A percentile compares a stretch with the other conserved stretches of the same genome.
Evolutionary conservation across 2,888 invertebrate genomes (phyloP).

Genomic region (Drosophila atripex): DNA sequence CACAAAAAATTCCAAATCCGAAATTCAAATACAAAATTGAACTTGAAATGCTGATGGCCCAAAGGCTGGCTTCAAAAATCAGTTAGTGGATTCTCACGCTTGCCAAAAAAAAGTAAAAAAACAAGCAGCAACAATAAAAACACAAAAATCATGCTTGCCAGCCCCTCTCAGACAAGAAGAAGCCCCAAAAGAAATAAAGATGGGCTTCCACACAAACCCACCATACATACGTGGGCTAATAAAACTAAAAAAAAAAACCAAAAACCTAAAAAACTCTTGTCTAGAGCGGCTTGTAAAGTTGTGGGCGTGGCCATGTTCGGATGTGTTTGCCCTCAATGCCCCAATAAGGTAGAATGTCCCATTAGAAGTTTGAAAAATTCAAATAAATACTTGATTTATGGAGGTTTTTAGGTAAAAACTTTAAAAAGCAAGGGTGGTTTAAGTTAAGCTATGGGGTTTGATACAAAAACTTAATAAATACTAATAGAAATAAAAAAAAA

Average conservation of each 20-base stretch:
- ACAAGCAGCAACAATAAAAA: background rate
- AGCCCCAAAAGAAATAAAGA: too few species aligned
- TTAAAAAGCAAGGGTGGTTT: background rate
- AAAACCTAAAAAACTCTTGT: constrained; percentile 2
- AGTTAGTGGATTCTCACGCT: constrained; percentile 60
- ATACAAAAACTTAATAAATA: background rate
- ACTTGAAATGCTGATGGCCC: constrained; percentile 57
- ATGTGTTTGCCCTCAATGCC: constrained; percentile 15
- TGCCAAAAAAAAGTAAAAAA: constrained; percentile 17
- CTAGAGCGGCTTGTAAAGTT: constrained; percentile 24
- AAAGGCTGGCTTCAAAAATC: constrained; percentile 6
- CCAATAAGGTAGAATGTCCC: constrained; percentile 6
- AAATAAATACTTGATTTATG: background rate
- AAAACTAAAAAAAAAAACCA: background rate
- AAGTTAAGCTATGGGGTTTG: background rate
- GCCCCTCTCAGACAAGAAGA: constrained; percentile 9
- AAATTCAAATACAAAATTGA: constrained; percentile 48
- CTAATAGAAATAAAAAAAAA: background rate
- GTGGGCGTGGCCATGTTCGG: constrained; percentile 28
- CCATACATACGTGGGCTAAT: constrained; percentile 7
- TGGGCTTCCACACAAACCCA: background rate
- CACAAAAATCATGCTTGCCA: constrained; percentile 15
- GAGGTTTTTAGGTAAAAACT: background rate
- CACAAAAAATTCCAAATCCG: background rate
- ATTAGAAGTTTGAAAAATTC: background rate